Evolutionary conservation across 2,797 vertebrate species (phyloP).

Genomic region (Moxostoma hubbsi): DNA sequence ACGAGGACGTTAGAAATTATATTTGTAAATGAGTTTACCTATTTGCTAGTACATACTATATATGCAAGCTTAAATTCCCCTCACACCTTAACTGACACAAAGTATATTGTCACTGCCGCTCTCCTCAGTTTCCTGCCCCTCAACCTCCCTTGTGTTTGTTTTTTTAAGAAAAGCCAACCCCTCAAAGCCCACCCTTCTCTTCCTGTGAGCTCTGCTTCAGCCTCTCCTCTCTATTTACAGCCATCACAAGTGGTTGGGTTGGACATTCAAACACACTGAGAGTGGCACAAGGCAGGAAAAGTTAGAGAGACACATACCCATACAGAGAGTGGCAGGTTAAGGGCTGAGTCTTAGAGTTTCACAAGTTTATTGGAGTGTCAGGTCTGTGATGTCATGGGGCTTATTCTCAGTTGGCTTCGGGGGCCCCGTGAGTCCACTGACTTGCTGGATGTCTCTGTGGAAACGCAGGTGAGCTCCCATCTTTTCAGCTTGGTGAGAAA

Average conservation of each 20-base stretch:
- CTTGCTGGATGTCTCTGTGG: conserved; percentile 46
- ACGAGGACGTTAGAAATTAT: too few species aligned
- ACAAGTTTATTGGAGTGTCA: not conserved
- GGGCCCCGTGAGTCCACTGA: conserved; percentile 27
- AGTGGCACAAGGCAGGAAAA: too few species aligned
- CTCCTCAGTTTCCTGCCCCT: not conserved
- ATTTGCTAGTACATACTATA: not conserved
- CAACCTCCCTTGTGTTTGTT: conserved; percentile 36
- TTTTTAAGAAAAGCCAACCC: conserved; percentile 19
- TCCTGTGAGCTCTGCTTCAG: conserved; percentile 42
- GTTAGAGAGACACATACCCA: conserved; percentile 5
- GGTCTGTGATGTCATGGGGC: conserved; percentile 38
- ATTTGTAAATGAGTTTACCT: not conserved
- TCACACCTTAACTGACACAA: not conserved
- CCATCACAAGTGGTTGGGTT: conserved; percentile 31
- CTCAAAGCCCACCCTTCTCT: conserved; percentile 44
- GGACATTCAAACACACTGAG: conserved; percentile 13
- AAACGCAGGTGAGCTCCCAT: conserved; percentile 40
- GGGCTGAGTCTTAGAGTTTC: not conserved
- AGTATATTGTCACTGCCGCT: conserved; percentile 1
- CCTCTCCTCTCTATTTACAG: conserved; percentile 32
- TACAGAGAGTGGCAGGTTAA: conserved; percentile 8
- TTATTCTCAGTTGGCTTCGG: conserved; percentile 45
- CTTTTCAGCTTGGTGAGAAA: conserved; percentile 9
- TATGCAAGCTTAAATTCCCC: not conserved